Percentiles rank a stretch among this genome's conserved stretches.
Evolutionary conservation across 1,140 invertebrate genomes (phyloP).

Genomic region (Drosophila bipectinata): DNA sequence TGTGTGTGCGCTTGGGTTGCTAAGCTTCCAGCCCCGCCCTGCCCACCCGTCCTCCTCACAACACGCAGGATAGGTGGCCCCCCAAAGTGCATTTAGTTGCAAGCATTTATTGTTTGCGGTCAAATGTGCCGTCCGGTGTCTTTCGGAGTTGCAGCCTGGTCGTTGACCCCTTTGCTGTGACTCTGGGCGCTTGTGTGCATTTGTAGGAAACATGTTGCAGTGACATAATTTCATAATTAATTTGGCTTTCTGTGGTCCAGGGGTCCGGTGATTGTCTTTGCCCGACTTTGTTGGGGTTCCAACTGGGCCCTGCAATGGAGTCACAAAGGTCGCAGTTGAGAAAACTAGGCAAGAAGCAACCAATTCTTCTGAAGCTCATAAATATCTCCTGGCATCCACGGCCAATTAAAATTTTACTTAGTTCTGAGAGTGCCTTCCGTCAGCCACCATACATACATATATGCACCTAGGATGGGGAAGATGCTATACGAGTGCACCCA

Average conservation of each 20-base stretch:
- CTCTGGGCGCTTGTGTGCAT: slow-evolving; percentile 19
- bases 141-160: slow-evolving; percentile 48
- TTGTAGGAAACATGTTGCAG: slow-evolving; percentile 70
- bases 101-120: slow-evolving; percentile 82
- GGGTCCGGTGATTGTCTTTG: slow-evolving; percentile 22
- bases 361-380: slow-evolving; percentile 27
- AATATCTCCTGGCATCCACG: slow-evolving; percentile 15
- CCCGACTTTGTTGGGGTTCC: slow-evolving; percentile 47
- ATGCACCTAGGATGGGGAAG: slow-evolving; percentile 9
- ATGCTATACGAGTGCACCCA: slow-evolving; percentile 70
- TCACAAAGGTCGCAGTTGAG: slow-evolving; percentile 8
- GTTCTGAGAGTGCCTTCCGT: neutral
- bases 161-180: slow-evolving; percentile 60
- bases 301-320: neutral
- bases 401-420: slow-evolving; percentile 40
- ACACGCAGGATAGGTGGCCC: slow-evolving; percentile 32
- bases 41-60: slow-evolving; percentile 14
- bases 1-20: slow-evolving; percentile 77
- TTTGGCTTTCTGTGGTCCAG: slow-evolving; percentile 64
- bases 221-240: slow-evolving; percentile 82
- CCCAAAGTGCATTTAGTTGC: slow-evolving; percentile 81
- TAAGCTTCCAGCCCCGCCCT: slow-evolving; percentile 53
- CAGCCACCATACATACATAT: neutral
- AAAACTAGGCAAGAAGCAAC: slow-evolving; percentile 3
- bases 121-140: slow-evolving; percentile 69